Evolutionary conservation across 2,113 vertebrate species (phyloP).

Genomic region (Takifugu flavidus): DNA sequence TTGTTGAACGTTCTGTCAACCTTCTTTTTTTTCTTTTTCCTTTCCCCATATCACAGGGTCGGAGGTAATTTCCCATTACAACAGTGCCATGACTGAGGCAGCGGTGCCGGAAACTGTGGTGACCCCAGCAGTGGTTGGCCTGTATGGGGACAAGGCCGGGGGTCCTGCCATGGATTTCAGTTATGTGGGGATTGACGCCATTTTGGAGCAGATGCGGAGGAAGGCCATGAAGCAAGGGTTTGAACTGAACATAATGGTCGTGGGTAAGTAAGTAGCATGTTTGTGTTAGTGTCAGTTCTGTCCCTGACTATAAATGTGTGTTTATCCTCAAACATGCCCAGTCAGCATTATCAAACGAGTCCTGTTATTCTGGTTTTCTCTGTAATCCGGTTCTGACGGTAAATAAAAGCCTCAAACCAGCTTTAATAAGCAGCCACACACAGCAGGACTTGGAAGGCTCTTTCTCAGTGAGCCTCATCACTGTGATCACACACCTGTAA

Average conservation of each 20-base stretch:
- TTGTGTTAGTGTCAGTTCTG: neutral
- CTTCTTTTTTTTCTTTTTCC: neutral
- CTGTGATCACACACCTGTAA: slow-evolving; percentile 41
- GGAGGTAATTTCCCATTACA: slow-evolving; percentile 72
- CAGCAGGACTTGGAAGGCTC: slow-evolving; percentile 1
- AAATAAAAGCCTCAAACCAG: slow-evolving; percentile 15
- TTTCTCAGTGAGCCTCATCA: slow-evolving; percentile 17
- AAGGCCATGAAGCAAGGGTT: slow-evolving; percentile 99
- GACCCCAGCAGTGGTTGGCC: slow-evolving; percentile 65
- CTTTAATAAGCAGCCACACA: slow-evolving; percentile 40
- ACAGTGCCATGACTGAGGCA: slow-evolving; percentile 82
- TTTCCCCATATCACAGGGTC: slow-evolving; percentile 47
- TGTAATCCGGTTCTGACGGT: slow-evolving; percentile 30
- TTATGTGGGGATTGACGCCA: slow-evolving; percentile 96
- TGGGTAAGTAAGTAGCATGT: slow-evolving; percentile 51
- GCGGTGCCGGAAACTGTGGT: slow-evolving; percentile 54
- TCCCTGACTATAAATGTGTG: neutral
- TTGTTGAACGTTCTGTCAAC: slow-evolving; percentile 2
- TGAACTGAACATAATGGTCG: slow-evolving; percentile 94
- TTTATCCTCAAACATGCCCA: slow-evolving; percentile 6
- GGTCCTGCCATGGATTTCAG: slow-evolving; percentile 82
- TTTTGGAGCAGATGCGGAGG: slow-evolving; percentile 97
- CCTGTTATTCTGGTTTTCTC: slow-evolving; percentile 30
- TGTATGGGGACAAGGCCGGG: slow-evolving; percentile 69
- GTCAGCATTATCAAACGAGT: neutral